A percentile compares a stretch with the other conserved stretches of the same genome.
phyloP scores from a whole-genome alignment of 2,888 invertebrate genomes.

The Metallyticus violacea region DNA sequence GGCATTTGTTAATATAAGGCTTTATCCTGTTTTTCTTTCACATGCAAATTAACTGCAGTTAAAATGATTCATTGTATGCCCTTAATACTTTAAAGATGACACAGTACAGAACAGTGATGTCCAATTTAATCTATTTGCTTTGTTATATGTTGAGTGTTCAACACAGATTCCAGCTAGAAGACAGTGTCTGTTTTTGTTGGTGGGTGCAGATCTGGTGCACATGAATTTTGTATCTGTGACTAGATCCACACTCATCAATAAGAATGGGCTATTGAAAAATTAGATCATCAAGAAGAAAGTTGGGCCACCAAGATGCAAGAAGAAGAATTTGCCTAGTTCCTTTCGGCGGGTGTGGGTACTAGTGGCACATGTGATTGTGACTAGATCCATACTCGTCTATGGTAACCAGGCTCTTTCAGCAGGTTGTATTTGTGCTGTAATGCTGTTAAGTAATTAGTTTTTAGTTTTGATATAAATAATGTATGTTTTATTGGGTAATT shows the following conservation, averaged over 20 bases:
- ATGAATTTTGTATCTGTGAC: constrained; percentile 62
- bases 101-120: too few species aligned
- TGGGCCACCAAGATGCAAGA: background rate
- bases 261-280: background rate
- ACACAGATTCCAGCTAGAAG: constrained; percentile 37
- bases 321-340: background rate
- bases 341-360: constrained; percentile 73
- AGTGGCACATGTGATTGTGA: constrained; percentile 67
- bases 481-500: background rate
- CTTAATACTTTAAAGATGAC: too few species aligned
- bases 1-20: too few species aligned
- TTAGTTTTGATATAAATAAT: background rate
- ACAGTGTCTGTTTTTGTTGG: constrained; percentile 48
- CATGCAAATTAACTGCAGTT: too few species aligned
- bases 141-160: background rate
- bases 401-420: constrained; percentile 36
- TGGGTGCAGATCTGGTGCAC: constrained; percentile 75
- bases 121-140: too few species aligned
- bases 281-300: background rate
- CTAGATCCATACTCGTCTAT: constrained; percentile 90
- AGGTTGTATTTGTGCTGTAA: background rate
- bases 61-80: too few species aligned
- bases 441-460: background rate
- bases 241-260: constrained; percentile 87
- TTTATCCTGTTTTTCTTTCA: too few species aligned